Percentiles rank a stretch among this genome's conserved stretches.
Evolutionary conservation across 2,888 invertebrate species (phyloP).

Genomic region (Notocelia uddmanniana): DNA sequence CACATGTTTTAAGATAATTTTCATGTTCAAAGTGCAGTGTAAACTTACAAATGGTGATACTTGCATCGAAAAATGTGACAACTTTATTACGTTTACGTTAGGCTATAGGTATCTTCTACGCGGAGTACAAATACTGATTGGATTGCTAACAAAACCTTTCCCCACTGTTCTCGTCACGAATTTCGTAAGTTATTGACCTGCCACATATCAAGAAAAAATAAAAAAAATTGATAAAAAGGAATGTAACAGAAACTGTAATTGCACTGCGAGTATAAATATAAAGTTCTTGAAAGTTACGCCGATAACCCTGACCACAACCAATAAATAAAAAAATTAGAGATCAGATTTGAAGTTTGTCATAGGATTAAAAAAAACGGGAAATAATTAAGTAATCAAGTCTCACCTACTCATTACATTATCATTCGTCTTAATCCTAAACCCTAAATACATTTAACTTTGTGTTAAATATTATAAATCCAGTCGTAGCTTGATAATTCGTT

Average conservation of each 20-base stretch:
- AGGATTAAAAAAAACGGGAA: too few relatives aligned
- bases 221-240: not conserved
- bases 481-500: too few relatives aligned
- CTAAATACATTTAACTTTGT: too few relatives aligned
- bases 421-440: too few relatives aligned
- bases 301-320: too few relatives aligned
- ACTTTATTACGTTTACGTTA: not conserved
- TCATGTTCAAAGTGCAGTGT: not conserved
- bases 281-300: not conserved
- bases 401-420: too few relatives aligned
- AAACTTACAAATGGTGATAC: not conserved
- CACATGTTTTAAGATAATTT: too few relatives aligned
- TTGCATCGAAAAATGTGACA: not conserved
- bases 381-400: too few relatives aligned
- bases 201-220: not conserved
- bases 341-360: too few relatives aligned
- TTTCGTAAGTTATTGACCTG: not conserved
- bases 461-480: too few relatives aligned
- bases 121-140: not conserved
- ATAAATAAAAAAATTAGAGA: too few relatives aligned
- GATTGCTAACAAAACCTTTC: not conserved
- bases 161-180: not conserved
- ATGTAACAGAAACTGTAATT: conserved; percentile 2
- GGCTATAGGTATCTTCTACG: too few relatives aligned
- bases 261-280: conserved; percentile 2